Conservation (phyloP, 2,113 vertebrate species). For the Catagonus wagneri region DNA sequence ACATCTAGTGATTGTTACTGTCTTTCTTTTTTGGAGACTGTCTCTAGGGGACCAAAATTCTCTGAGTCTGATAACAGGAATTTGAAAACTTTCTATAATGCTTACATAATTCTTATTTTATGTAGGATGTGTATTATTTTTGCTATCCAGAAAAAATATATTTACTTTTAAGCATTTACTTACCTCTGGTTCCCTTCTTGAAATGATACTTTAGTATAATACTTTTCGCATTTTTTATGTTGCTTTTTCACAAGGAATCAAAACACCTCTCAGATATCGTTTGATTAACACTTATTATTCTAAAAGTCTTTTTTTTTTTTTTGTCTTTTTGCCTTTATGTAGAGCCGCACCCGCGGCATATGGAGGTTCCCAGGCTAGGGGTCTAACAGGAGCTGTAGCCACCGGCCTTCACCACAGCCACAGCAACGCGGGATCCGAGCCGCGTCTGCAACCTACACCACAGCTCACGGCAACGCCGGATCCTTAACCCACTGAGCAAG, state of each 20-base stretch:
- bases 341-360: no score
- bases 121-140: background rate
- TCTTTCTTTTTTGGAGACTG: background rate
- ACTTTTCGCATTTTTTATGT: background rate
- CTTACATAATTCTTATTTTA: background rate
- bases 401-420: no score
- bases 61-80: background rate
- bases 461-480: no score
- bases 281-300: background rate
- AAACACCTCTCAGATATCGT: background rate
- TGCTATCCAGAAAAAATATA: background rate
- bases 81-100: background rate
- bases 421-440: no score
- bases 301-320: background rate
- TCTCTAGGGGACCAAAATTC: background rate
- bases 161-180: background rate
- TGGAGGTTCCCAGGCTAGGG: no score
- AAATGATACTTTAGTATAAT: constrained; percentile 12
- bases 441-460: no score
- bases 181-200: background rate
- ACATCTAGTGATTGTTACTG: background rate
- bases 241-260: background rate
- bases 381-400: no score
- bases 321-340: no score
- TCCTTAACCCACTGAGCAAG: no score